Percentiles rank a stretch among this genome's conserved stretches.
phyloP scores from a whole-genome alignment of 2,113 vertebrate species.

The Cricetomys ansorgei region DNA sequence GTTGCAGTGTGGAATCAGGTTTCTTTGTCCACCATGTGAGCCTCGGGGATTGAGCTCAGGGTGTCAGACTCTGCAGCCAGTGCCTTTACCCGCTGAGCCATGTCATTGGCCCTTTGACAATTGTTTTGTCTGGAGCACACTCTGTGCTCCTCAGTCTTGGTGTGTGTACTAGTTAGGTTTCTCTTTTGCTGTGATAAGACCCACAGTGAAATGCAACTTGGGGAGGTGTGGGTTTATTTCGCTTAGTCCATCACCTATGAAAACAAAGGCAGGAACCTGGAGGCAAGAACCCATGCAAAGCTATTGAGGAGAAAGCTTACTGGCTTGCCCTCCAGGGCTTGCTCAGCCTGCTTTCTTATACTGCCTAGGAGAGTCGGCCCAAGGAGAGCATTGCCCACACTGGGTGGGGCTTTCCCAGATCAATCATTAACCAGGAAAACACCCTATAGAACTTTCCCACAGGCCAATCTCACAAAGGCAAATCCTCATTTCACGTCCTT shows the following conservation, averaged over 20 bases:
- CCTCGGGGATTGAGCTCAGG: background rate
- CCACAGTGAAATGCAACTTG: no score
- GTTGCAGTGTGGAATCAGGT: background rate
- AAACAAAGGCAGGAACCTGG: background rate
- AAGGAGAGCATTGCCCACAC: background rate
- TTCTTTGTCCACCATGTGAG: background rate
- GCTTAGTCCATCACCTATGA: background rate
- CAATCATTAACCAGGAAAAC: background rate
- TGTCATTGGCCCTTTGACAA: background rate
- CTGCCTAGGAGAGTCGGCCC: background rate
- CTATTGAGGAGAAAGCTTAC: background rate
- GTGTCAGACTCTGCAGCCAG: background rate
- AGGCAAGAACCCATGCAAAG: background rate
- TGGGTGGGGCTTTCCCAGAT: background rate
- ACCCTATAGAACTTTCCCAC: background rate
- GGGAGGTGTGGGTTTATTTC: no score
- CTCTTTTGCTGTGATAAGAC: background rate
- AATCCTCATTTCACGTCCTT: background rate
- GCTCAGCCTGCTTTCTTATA: background rate
- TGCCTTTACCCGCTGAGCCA: background rate
- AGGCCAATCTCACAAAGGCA: background rate
- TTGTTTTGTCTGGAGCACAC: background rate
- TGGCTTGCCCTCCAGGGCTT: background rate
- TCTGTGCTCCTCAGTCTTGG: background rate
- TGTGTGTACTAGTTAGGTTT: background rate